Conservation (phyloP, 2,797 vertebrate species). For the Epinephelus malabaricus region DNA sequence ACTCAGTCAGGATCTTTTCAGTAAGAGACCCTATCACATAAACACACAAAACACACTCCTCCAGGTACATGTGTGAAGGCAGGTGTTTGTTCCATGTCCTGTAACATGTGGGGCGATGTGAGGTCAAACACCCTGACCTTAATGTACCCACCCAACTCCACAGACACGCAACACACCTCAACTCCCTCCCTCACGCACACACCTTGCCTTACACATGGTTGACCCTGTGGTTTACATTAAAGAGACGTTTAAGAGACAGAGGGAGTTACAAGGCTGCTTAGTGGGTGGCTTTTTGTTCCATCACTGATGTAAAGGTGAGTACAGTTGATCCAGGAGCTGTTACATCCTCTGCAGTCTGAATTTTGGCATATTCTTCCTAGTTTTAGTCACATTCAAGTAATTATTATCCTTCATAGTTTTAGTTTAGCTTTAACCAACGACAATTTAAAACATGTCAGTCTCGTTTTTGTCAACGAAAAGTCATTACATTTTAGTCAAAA, state of each 20-base stretch:
- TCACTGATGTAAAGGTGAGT: neutral
- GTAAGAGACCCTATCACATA: constrained; percentile 85
- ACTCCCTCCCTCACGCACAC: constrained; percentile 18
- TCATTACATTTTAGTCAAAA: too few species aligned
- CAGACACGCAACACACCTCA: neutral
- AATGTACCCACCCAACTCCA: constrained; percentile 1
- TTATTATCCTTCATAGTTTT: too few species aligned
- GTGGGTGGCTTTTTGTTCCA: constrained; percentile 56
- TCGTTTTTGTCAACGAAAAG: too few species aligned
- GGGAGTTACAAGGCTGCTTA: constrained; percentile 41
- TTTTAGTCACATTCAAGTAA: too few species aligned
- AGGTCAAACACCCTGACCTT: constrained; percentile 50
- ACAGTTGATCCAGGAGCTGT: constrained; percentile 8
- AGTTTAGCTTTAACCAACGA: too few species aligned
- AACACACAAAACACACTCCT: constrained; percentile 8
- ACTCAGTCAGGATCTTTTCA: constrained; percentile 87
- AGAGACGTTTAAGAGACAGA: constrained; percentile 61
- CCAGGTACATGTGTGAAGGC: constrained; percentile 25
- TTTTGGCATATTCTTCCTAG: too few species aligned
- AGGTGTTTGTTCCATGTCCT: constrained; percentile 55
- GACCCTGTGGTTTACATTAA: constrained; percentile 52
- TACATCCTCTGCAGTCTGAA: neutral
- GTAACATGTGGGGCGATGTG: constrained; percentile 46
- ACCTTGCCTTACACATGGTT: constrained; percentile 39
- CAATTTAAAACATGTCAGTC: too few species aligned